Conservation (phyloP, 2,888 invertebrate genomes). For the Metacarcinus magister region DNA sequence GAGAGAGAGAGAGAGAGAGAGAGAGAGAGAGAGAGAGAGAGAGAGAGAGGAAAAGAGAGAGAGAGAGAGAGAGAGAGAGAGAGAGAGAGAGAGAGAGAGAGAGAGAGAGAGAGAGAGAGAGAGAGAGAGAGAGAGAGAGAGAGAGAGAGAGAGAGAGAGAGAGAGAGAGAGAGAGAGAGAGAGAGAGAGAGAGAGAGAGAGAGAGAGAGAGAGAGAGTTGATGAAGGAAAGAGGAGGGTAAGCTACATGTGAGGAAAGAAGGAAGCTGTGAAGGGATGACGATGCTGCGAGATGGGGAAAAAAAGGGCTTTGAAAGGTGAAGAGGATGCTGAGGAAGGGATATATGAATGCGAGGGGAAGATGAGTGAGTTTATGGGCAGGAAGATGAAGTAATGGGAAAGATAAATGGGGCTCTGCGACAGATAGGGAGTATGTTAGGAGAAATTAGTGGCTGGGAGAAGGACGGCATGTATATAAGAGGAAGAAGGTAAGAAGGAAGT, state of each 20-base stretch:
- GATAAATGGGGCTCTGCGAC: neutral
- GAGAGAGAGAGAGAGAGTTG: neutral
- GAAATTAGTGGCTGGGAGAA: neutral
- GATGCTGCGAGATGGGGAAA: neutral
- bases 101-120: neutral
- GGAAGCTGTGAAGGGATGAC: neutral
- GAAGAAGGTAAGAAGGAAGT: neutral
- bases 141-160: neutral
- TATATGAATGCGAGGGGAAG: neutral
- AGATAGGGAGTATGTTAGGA: neutral
- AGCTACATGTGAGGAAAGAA: neutral
- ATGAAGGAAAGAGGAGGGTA: too few relatives aligned
- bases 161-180: neutral
- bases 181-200: neutral
- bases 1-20: neutral
- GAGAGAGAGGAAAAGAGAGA: neutral
- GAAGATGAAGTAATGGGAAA: conserved; percentile 10
- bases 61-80: neutral
- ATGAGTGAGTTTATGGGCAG: neutral
- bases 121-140: neutral
- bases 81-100: too few relatives aligned
- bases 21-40: neutral
- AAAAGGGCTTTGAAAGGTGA: neutral
- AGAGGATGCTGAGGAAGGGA: neutral
- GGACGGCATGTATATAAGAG: neutral